phyloP scores from a whole-genome alignment of 2,113 vertebrate genomes.

The Chamaetylas fuelleborni region DNA sequence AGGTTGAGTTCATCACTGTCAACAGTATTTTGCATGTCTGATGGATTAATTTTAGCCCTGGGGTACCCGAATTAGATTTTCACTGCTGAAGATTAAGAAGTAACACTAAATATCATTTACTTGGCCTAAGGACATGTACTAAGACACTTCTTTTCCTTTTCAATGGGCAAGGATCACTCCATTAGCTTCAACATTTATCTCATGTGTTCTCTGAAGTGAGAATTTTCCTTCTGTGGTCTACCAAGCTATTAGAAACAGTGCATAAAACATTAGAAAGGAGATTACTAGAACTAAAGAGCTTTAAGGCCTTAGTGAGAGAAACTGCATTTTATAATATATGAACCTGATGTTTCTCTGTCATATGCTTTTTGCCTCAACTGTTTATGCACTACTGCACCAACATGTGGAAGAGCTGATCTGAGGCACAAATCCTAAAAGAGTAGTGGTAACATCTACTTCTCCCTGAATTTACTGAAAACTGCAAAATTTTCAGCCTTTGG shows the following conservation, averaged over 20 bases:
- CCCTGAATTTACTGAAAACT: not conserved
- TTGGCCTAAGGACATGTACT: not conserved
- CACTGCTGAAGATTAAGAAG: not conserved
- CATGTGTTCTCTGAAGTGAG: slow-evolving; percentile 29
- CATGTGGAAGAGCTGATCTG: not conserved
- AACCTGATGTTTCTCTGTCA: not conserved
- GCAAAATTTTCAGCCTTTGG: not conserved
- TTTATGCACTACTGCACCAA: not conserved
- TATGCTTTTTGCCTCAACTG: not conserved
- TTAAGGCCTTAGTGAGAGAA: not conserved
- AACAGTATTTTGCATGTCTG: not conserved
- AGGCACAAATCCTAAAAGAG: not conserved
- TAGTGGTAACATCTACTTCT: not conserved
- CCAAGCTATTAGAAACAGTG: slow-evolving; percentile 29
- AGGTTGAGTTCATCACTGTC: not conserved
- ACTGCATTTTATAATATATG: not conserved
- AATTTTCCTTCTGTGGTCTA: slow-evolving; percentile 40
- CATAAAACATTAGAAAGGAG: not conserved
- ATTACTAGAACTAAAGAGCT: not conserved
- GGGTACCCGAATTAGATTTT: not conserved
- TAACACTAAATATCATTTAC: not conserved
- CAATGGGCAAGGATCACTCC: slow-evolving; percentile 20
- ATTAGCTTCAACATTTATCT: slow-evolving; percentile 56
- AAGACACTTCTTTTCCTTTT: slow-evolving; percentile 9
- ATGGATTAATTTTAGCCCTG: not conserved